Conservation (phyloP, 2,888 invertebrate genomes). For the Ryuthela nishihirai region DNA sequence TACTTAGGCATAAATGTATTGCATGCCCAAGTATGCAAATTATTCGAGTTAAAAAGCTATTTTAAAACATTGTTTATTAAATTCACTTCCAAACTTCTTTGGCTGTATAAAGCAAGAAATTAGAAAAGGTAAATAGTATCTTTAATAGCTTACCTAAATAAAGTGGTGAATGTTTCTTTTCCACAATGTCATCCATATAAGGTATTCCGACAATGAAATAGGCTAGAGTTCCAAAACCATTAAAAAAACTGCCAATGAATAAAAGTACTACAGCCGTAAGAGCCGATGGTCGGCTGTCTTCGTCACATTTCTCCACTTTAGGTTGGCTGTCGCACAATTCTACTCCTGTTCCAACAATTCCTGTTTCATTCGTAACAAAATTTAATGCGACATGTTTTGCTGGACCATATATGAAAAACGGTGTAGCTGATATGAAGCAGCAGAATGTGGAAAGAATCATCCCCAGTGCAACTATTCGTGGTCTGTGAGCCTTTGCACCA, state of each 20-base stretch:
- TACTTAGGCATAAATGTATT: too few species aligned
- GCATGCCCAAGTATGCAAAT: too few species aligned
- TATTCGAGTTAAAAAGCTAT: too few species aligned
- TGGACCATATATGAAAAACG: constrained; percentile 41
- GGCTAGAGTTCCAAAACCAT: constrained; percentile 41
- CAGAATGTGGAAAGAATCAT: constrained; percentile 32
- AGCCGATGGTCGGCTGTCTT: constrained; percentile 12
- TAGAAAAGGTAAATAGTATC: too few species aligned
- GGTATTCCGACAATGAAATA: constrained; percentile 42
- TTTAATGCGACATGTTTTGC: constrained; percentile 10
- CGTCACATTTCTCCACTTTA: constrained; percentile 1
- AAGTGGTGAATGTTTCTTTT: constrained; percentile 41
- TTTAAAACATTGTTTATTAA: too few species aligned
- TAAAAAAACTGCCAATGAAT: constrained; percentile 41
- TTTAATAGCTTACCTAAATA: constrained; percentile 39
- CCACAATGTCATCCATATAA: constrained; percentile 41
- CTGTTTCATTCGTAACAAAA: neutral
- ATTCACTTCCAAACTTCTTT: too few species aligned
- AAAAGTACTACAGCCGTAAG: constrained; percentile 37
- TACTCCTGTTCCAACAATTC: constrained; percentile 7
- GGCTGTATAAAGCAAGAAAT: too few species aligned
- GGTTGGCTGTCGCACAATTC: constrained; percentile 21
- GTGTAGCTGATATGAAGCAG: constrained; percentile 36
- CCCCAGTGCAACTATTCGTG: constrained; percentile 34
- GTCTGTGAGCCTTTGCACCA: constrained; percentile 39